phyloP scores from a whole-genome alignment of 2,113 vertebrate species.

The Ploceus nigricollis region DNA sequence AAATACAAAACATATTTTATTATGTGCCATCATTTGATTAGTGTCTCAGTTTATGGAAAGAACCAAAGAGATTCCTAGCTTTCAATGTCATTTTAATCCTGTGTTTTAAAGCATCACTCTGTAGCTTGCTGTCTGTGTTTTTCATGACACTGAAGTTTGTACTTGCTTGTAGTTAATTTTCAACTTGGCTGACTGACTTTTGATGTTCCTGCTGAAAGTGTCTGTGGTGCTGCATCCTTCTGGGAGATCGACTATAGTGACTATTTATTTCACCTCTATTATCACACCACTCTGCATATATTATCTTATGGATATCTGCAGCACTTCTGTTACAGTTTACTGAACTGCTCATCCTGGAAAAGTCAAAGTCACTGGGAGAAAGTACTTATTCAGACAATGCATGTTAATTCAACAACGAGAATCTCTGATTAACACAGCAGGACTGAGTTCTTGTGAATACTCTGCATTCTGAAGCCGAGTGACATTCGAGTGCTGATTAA shows the following conservation, averaged over 20 bases:
- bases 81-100: not conserved
- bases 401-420: slow-evolving; percentile 53
- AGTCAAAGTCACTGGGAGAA: not conserved
- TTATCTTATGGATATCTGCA: not conserved
- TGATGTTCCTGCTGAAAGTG: not conserved
- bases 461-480: slow-evolving; percentile 33
- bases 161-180: not conserved
- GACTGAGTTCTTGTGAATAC: slow-evolving; percentile 29
- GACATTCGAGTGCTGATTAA: slow-evolving; percentile 17
- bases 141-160: not conserved
- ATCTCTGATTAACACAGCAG: slow-evolving; percentile 61
- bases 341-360: not conserved
- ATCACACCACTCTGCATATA: not conserved
- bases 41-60: not conserved
- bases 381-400: slow-evolving; percentile 40
- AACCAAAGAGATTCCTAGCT: not conserved
- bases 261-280: not conserved
- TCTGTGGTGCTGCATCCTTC: not conserved
- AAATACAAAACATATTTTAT: not conserved
- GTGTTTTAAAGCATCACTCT: not conserved
- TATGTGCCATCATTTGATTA: not conserved
- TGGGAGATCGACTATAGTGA: not conserved
- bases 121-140: not conserved
- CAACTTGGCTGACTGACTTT: not conserved
- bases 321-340: not conserved